Percentiles rank a stretch among this genome's conserved stretches.
Conservation (phyloP, 2,888 invertebrate genomes). For the Parnassius mnemosyne region DNA sequence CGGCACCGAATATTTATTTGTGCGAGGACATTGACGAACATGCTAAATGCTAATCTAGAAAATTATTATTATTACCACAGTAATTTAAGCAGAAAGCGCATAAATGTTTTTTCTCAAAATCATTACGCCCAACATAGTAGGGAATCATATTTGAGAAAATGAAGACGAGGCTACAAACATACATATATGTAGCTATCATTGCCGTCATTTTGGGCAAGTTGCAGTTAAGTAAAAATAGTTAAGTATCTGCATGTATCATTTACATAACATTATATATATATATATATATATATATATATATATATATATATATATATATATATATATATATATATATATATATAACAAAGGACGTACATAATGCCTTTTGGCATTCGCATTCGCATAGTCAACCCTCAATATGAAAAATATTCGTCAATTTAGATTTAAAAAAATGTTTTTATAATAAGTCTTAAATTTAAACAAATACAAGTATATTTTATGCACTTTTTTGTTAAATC, state of each 20-base stretch:
- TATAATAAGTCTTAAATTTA: no score
- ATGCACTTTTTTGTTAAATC: no score
- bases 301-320: no score
- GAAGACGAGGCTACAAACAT: constrained; percentile 26
- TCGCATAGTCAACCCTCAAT: no score
- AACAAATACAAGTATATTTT: no score
- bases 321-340: no score
- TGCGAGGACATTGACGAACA: constrained; percentile 49
- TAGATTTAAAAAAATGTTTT: no score
- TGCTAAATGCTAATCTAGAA: constrained; percentile 38
- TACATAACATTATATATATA: neutral
- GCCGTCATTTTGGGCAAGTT: constrained; percentile 42
- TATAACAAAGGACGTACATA: no score
- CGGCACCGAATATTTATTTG: constrained; percentile 55
- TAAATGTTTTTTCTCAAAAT: neutral
- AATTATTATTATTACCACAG: constrained; percentile 39
- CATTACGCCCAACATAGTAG: no score
- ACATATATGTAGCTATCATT: constrained; percentile 32
- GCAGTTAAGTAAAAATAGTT: constrained; percentile 27
- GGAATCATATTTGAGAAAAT: constrained; percentile 1
- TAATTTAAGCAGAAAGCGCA: constrained; percentile 44
- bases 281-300: no score
- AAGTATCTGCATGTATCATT: constrained; percentile 30
- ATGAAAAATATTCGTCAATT: no score
- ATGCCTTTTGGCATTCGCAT: no score